A percentile compares a stretch with the other conserved stretches of the same genome.
Conservation (phyloP, 2,113 vertebrate species). For the Circaetus gallicus region DNA sequence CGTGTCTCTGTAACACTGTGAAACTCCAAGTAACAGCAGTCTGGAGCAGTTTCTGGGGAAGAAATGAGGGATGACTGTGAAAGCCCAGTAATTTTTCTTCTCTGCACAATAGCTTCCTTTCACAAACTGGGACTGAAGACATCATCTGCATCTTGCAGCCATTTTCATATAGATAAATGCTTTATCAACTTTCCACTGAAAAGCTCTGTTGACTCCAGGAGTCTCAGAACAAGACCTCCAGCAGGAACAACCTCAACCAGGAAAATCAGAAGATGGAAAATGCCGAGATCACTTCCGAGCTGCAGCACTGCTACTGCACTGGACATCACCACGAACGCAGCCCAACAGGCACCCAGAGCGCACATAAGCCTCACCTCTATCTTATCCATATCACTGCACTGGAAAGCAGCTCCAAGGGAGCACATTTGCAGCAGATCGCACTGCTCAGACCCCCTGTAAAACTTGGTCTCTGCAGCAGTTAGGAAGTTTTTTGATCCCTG, state of each 20-base stretch:
- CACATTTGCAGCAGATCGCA: neutral
- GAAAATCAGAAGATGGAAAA: neutral
- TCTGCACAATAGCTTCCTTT: neutral
- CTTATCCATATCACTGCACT: neutral
- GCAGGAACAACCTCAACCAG: neutral
- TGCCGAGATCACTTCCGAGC: neutral
- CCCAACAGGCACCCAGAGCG: neutral
- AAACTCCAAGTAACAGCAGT: neutral
- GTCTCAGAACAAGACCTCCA: neutral
- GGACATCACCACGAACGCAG: fast-evolving
- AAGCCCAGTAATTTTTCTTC: neutral
- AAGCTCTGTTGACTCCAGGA: neutral
- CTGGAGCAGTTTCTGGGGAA: neutral
- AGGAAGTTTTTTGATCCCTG: neutral
- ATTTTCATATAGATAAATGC: neutral
- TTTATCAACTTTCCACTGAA: neutral
- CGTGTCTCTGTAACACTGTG: neutral
- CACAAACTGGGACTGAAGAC: neutral
- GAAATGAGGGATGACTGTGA: neutral
- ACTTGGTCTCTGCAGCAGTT: neutral
- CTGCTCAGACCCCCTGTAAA: neutral
- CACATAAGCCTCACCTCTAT: neutral
- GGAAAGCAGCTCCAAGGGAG: neutral
- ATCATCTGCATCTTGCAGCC: neutral
- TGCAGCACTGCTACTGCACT: neutral